These are phyloP conservation scores for Dolichallabes microphthalmus DNA, from an alignment of 2,113 vertebrate genomes.

Conservation along the genomic window DNA sequence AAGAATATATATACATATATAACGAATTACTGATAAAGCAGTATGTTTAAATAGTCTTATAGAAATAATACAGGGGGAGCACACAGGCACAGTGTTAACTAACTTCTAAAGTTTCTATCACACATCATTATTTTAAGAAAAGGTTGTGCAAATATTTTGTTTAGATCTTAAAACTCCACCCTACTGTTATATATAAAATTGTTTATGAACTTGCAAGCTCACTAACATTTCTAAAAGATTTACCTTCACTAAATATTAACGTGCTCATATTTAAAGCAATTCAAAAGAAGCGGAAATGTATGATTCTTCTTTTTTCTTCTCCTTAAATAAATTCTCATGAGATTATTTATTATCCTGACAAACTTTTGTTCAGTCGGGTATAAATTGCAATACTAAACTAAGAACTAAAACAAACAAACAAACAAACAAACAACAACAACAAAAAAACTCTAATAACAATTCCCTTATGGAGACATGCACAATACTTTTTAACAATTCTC, in stretches of 20 bases:
- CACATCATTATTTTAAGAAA: conserved; percentile 38
- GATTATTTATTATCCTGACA: neutral
- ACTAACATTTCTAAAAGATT: neutral
- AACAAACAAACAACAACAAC: no score
- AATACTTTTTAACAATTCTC: neutral
- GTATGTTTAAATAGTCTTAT: neutral
- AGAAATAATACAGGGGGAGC: neutral
- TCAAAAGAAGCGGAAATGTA: neutral
- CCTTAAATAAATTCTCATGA: neutral
- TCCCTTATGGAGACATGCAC: neutral
- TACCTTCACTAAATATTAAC: neutral
- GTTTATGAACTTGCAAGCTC: conserved; percentile 5
- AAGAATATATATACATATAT: no score
- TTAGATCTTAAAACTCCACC: conserved; percentile 38
- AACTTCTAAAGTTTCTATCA: neutral
- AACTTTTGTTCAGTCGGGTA: neutral
- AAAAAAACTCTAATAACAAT: neutral
- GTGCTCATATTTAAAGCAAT: neutral
- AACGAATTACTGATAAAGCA: neutral
- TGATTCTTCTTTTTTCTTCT: neutral
- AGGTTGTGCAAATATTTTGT: conserved; percentile 34
- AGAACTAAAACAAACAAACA: neutral
- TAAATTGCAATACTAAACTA: neutral
- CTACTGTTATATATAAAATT: conserved; percentile 20
- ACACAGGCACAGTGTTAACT: conserved; percentile 14